Percentiles rank a stretch among this genome's conserved stretches.
phyloP scores from a whole-genome alignment of 2,888 invertebrate species.

The Hypomecis atomaria region DNA sequence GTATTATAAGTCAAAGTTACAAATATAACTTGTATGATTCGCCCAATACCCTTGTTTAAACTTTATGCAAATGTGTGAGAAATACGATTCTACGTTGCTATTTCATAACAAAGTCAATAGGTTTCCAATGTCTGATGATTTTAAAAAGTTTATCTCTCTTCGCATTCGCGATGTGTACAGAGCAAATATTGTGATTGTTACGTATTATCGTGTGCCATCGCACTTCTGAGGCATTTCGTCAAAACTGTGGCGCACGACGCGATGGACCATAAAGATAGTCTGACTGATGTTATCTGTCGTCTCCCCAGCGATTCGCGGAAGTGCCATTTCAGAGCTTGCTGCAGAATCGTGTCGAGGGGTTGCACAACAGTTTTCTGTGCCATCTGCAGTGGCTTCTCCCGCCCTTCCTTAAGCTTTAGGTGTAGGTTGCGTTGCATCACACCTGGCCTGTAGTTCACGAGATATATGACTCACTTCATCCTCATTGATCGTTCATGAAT shows the following conservation, averaged over 20 bases:
- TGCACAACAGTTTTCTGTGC: conserved; percentile 10
- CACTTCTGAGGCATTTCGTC: conserved; percentile 8
- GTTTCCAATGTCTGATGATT: background rate
- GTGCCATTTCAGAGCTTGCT: conserved; percentile 1
- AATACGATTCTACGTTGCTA: background rate
- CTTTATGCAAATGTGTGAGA: too few species aligned
- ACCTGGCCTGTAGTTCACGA: conserved; percentile 3
- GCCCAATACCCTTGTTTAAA: too few species aligned
- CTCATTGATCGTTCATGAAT: background rate
- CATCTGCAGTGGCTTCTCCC: conserved; percentile 3
- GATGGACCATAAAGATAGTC: conserved; percentile 20
- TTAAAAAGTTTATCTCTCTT: background rate
- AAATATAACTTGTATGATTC: too few species aligned
- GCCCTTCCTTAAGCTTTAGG: conserved; percentile 4
- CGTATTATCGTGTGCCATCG: conserved; percentile 5
- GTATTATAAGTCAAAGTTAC: too few species aligned
- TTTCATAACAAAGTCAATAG: background rate
- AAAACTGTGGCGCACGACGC: conserved; percentile 9
- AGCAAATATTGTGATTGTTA: conserved; percentile 19
- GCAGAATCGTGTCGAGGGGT: conserved; percentile 9
- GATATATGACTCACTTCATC: background rate
- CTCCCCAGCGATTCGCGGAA: conserved; percentile 12
- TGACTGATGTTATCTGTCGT: conserved; percentile 3
- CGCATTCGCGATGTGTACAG: background rate
- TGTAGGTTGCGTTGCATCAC: conserved; percentile 1